These are phyloP conservation scores for Acanthiza pusilla DNA, from an alignment of 2,797 vertebrate species.

Conservation along the genomic window DNA sequence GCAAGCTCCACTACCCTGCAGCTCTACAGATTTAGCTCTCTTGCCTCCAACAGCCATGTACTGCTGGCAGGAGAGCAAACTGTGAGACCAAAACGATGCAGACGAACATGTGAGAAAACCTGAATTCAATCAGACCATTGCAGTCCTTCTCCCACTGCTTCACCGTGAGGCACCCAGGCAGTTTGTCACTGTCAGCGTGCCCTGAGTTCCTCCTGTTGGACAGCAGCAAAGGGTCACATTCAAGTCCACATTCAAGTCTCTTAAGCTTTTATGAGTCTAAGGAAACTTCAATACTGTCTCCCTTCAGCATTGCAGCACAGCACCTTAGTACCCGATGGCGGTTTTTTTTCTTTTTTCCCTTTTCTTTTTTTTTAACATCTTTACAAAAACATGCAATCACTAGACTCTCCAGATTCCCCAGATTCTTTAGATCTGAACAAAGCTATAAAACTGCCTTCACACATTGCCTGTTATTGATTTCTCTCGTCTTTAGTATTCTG, in stretches of 20 bases:
- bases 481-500: neutral
- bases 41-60: neutral
- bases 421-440: neutral
- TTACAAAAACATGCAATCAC: neutral
- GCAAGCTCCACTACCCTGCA: neutral
- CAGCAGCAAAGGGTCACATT: neutral
- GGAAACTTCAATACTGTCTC: neutral
- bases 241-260: neutral
- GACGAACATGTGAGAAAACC: neutral
- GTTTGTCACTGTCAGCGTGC: neutral
- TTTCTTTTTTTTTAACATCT: neutral
- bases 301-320: neutral
- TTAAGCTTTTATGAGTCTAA: neutral
- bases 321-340: neutral
- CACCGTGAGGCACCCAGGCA: neutral
- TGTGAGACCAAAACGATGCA: neutral
- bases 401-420: neutral
- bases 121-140: neutral
- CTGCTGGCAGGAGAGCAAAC: neutral
- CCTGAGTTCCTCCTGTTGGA: neutral
- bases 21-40: neutral
- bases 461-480: neutral
- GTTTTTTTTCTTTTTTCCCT: rapidly evolving
- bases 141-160: neutral
- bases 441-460: neutral